Conservation (phyloP, 2,888 invertebrate genomes). For the Allacma fusca region DNA sequence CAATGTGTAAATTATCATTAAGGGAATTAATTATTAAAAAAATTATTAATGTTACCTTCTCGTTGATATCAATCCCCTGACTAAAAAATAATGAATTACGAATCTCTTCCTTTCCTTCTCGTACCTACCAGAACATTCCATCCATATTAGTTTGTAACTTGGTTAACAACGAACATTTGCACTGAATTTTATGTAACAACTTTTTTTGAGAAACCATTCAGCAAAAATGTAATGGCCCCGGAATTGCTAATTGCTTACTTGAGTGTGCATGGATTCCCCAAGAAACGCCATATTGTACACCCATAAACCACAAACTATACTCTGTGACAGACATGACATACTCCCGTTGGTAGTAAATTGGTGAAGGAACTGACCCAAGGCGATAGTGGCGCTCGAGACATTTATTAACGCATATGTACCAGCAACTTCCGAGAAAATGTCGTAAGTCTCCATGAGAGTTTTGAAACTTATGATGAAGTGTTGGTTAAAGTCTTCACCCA, state of each 20-base stretch:
- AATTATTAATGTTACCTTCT: background rate
- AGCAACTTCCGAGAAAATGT: background rate
- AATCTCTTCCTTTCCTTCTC: background rate
- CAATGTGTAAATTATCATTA: no score
- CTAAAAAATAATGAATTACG: background rate
- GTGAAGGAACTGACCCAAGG: background rate
- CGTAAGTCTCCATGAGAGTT: background rate
- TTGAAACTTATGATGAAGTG: background rate
- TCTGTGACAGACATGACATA: background rate
- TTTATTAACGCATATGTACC: background rate
- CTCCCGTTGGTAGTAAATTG: background rate
- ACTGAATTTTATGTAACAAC: no score
- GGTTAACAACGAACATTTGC: no score
- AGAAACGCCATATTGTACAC: slow-evolving; percentile 6
- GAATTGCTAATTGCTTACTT: no score
- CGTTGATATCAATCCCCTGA: background rate
- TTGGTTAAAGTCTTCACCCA: background rate
- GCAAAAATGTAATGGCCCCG: no score
- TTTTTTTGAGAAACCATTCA: no score
- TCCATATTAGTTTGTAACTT: background rate
- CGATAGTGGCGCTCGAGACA: slow-evolving; percentile 3
- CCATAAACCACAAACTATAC: background rate
- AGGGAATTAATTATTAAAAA: no score
- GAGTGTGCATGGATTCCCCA: background rate
- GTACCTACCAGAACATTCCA: background rate